A percentile compares a stretch with the other conserved stretches of the same genome.
These are phyloP conservation scores for Sturnus vulgaris DNA, from an alignment of 2,113 vertebrate species.

Conservation along the genomic window DNA sequence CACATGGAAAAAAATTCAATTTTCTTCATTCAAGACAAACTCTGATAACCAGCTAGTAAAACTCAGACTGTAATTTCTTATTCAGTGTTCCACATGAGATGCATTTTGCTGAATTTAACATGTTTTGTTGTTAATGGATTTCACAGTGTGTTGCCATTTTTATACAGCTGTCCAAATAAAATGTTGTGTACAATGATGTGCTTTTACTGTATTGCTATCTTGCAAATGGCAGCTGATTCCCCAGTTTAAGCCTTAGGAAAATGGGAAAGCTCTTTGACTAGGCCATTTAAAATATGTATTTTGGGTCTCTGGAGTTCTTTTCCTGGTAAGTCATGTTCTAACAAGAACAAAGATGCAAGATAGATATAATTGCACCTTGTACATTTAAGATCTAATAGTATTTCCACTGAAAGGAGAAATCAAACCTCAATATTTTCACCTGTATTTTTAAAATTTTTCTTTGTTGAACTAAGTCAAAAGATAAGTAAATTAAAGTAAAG, in stretches of 20 bases:
- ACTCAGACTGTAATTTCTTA: constrained; percentile 58
- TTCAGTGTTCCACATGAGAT: constrained; percentile 60
- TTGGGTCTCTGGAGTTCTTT: background rate
- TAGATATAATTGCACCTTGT: background rate
- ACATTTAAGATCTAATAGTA: background rate
- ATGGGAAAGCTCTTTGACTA: background rate
- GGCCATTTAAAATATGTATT: background rate
- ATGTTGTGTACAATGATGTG: constrained; percentile 31
- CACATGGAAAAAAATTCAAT: constrained; percentile 7
- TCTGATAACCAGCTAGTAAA: constrained; percentile 61
- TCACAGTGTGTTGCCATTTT: constrained; percentile 63
- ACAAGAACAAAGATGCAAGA: background rate
- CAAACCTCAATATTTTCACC: background rate
- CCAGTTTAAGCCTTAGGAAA: background rate
- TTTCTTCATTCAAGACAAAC: constrained; percentile 38
- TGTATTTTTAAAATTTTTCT: background rate
- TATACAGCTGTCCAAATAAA: constrained; percentile 63
- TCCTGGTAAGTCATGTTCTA: background rate
- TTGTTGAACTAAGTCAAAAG: background rate
- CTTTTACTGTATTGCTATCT: constrained; percentile 14
- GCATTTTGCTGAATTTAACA: constrained; percentile 64
- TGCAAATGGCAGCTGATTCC: constrained; percentile 32
- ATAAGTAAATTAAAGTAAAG: background rate
- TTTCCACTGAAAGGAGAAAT: background rate
- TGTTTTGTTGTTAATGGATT: constrained; percentile 65